phyloP scores from a whole-genome alignment of 2,797 vertebrate genomes.

The Gymnoscopelus microlampas region DNA sequence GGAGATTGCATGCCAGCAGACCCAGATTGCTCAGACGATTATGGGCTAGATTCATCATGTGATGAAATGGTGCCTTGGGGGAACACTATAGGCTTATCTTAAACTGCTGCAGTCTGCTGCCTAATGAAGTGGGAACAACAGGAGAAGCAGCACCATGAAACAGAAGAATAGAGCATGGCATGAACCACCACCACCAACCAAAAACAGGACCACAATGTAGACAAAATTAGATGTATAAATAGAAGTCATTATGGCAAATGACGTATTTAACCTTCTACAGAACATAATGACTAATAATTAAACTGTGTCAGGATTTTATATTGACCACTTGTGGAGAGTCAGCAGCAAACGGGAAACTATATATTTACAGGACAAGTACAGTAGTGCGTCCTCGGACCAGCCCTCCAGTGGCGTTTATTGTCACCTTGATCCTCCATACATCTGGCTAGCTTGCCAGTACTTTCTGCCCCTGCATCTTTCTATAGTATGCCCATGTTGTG shows the following conservation, averaged over 20 bases:
- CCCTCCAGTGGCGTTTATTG: too few relatives aligned
- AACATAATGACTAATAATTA: too few relatives aligned
- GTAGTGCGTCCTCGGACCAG: too few relatives aligned
- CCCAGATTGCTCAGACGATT: slow-evolving; percentile 43
- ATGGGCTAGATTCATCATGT: slow-evolving; percentile 50
- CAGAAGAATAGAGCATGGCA: slow-evolving; percentile 4
- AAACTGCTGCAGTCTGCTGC: slow-evolving; percentile 39
- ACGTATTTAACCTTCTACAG: too few relatives aligned
- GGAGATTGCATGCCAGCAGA: slow-evolving; percentile 25
- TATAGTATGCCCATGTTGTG: background rate
- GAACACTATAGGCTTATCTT: slow-evolving; percentile 32
- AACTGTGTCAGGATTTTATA: too few relatives aligned
- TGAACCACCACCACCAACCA: background rate
- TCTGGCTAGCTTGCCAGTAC: too few relatives aligned
- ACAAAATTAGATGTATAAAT: background rate
- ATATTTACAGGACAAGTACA: background rate
- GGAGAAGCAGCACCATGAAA: slow-evolving; percentile 27
- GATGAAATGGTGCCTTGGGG: slow-evolving; percentile 47
- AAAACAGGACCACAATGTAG: background rate
- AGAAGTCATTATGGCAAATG: too few relatives aligned
- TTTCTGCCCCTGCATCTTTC: background rate
- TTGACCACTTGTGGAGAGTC: too few relatives aligned
- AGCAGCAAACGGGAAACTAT: background rate
- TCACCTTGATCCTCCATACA: too few relatives aligned
- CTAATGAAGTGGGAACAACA: slow-evolving; percentile 45